Evolutionary conservation across 2,797 vertebrate species (phyloP).

Genomic region (Cottoperca gobio): DNA sequence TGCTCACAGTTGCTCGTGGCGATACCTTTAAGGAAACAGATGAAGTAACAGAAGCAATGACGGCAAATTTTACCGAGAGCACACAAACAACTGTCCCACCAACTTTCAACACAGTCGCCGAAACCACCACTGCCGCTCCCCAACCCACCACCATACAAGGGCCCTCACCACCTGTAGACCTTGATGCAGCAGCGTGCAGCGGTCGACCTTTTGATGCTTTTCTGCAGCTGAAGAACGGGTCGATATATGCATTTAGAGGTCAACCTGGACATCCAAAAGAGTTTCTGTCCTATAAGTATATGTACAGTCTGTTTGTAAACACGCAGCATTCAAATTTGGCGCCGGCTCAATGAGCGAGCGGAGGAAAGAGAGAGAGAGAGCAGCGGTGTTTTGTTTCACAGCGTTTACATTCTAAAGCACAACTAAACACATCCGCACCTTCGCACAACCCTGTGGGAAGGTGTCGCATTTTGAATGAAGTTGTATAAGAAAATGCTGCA

Average conservation of each 20-base stretch:
- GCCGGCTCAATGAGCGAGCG: too few relatives aligned
- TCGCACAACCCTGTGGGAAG: too few relatives aligned
- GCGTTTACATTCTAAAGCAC: too few relatives aligned
- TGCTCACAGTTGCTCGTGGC: conserved; percentile 86
- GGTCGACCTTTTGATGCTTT: conserved; percentile 91
- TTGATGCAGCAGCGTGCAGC: conserved; percentile 85
- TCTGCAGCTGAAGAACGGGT: conserved; percentile 94
- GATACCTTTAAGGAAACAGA: conserved; percentile 88
- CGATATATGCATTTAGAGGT: conserved; percentile 96
- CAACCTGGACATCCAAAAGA: background rate
- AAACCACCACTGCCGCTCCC: background rate
- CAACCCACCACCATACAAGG: background rate
- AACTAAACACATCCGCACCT: too few relatives aligned
- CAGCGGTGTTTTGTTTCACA: too few relatives aligned
- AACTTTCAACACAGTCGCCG: background rate
- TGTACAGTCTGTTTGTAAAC: background rate
- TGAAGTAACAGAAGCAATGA: conserved; percentile 46
- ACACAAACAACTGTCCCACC: background rate
- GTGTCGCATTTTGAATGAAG: too few relatives aligned
- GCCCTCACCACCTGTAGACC: conserved; percentile 15
- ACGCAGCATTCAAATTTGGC: too few relatives aligned
- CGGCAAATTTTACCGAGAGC: rapidly evolving
- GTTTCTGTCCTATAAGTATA: background rate
- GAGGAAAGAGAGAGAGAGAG: too few relatives aligned
- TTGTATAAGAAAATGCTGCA: too few relatives aligned